Evolutionary conservation across 2,888 invertebrate species (phyloP).

Genomic region (Drosophila greeni): DNA sequence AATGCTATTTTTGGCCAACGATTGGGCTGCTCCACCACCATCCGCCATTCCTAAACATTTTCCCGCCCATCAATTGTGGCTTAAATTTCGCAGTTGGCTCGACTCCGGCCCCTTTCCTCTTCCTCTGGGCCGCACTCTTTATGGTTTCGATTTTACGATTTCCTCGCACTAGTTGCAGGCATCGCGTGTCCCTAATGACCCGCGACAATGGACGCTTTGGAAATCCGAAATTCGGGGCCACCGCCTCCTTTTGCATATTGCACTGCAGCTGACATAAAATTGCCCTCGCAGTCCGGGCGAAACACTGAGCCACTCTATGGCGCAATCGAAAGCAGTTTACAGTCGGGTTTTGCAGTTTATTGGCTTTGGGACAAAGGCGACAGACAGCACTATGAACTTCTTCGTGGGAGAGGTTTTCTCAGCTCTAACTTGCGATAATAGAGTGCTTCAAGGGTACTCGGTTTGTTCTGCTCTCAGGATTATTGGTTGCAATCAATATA

Average conservation of each 20-base stretch:
- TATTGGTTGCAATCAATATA: too few species aligned
- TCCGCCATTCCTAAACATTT: conserved; percentile 26
- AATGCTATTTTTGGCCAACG: conserved; percentile 10
- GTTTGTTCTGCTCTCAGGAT: neutral
- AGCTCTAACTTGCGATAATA: neutral
- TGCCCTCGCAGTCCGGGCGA: conserved; percentile 31
- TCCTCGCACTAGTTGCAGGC: conserved; percentile 43
- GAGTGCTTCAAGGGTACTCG: neutral
- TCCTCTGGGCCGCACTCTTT: conserved; percentile 9
- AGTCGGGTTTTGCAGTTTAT: conserved; percentile 35
- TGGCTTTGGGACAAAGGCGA: conserved; percentile 10
- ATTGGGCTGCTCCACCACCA: conserved; percentile 2
- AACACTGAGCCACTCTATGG: conserved; percentile 23
- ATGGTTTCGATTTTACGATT: conserved; percentile 35
- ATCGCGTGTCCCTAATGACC: conserved; percentile 64
- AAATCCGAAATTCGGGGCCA: conserved; percentile 58
- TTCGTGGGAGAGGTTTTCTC: conserved; percentile 1
- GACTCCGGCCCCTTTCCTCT: neutral
- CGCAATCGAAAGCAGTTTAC: conserved; percentile 15
- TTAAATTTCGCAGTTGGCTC: conserved; percentile 21
- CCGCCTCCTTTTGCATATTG: conserved; percentile 51
- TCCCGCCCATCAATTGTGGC: conserved; percentile 38
- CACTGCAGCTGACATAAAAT: conserved; percentile 63
- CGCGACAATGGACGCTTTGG: conserved; percentile 47
- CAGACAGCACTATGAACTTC: neutral